These are phyloP conservation scores for Phylloscopus trochiloides DNA, from an alignment of 2,113 vertebrate species.

Conservation along the genomic window DNA sequence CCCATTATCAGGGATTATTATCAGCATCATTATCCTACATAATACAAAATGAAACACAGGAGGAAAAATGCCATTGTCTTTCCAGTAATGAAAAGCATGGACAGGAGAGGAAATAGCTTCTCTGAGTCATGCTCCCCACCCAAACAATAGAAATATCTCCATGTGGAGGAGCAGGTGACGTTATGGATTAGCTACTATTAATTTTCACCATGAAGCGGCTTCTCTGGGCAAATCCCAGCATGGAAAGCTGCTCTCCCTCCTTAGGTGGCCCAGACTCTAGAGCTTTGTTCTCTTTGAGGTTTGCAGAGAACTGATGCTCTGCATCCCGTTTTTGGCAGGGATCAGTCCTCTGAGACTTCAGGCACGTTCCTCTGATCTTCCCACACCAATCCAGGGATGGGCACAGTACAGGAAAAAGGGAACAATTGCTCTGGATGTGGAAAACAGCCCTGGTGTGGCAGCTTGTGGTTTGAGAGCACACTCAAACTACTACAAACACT, in stretches of 20 bases:
- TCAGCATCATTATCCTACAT: conserved; percentile 32
- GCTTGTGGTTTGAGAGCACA: background rate
- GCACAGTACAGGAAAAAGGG: background rate
- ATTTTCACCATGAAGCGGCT: background rate
- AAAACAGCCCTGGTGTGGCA: background rate
- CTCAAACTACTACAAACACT: too few relatives aligned
- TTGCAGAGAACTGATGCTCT: background rate
- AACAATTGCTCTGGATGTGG: background rate
- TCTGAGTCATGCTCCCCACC: conserved; percentile 52
- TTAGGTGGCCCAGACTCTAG: background rate
- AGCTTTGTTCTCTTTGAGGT: background rate
- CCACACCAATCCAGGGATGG: background rate
- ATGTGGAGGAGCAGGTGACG: background rate
- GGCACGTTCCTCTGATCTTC: rapidly evolving
- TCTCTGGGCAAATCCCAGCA: background rate
- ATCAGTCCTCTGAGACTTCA: background rate
- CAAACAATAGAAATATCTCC: background rate
- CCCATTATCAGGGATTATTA: conserved; percentile 33
- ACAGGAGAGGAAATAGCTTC: conserved; percentile 14
- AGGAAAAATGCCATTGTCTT: background rate
- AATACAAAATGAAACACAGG: background rate
- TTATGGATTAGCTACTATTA: background rate
- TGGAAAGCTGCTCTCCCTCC: background rate
- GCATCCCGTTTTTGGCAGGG: background rate
- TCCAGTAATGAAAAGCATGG: background rate